Conservation (phyloP, 1,140 invertebrate species). For the Heliothis subflexa region DNA sequence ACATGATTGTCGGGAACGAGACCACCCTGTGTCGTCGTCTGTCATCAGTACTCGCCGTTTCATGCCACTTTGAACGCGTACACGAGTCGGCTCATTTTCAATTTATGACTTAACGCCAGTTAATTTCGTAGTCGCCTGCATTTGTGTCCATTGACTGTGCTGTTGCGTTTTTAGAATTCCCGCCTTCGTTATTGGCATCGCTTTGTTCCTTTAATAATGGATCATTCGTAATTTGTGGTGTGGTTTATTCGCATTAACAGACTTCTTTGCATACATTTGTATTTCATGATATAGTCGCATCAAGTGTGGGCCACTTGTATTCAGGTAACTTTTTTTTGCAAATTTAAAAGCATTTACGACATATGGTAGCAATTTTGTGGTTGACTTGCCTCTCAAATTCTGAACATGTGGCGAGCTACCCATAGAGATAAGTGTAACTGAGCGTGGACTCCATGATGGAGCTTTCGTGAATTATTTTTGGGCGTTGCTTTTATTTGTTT, state of each 20-base stretch:
- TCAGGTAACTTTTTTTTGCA: conserved; percentile 64
- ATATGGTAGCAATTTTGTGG: conserved; percentile 67
- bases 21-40: conserved; percentile 55
- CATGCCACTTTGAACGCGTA: conserved; percentile 51
- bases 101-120: conserved; percentile 51
- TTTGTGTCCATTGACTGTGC: conserved; percentile 25
- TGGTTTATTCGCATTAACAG: background rate
- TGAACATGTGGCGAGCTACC: conserved; percentile 44
- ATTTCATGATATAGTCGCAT: background rate
- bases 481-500: background rate
- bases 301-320: conserved; percentile 48
- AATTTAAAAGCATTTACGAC: conserved; percentile 52
- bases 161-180: conserved; percentile 13
- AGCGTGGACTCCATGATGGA: background rate
- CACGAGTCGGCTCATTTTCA: conserved; percentile 52
- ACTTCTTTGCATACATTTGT: background rate
- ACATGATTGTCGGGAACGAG: conserved; percentile 40
- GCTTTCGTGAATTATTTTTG: background rate
- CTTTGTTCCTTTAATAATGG: background rate
- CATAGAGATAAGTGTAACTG: conserved; percentile 8
- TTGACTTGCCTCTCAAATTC: conserved; percentile 53
- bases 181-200: background rate
- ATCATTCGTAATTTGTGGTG: background rate
- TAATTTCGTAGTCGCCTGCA: conserved; percentile 35
- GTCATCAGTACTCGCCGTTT: conserved; percentile 53